phyloP scores from a whole-genome alignment of 2,113 vertebrate species.

The Glaucomys volans region DNA sequence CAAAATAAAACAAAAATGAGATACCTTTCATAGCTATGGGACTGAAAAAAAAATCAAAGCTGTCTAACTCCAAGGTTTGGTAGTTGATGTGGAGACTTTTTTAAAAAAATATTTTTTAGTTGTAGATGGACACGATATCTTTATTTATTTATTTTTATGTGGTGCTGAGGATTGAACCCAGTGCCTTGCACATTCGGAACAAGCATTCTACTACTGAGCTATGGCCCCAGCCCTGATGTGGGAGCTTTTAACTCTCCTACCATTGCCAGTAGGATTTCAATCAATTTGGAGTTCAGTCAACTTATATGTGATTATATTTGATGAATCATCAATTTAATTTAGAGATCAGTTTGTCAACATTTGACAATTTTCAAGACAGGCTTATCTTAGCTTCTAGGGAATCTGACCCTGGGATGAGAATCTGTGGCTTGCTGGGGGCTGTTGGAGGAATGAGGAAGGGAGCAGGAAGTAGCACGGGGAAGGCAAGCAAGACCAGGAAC shows the following conservation, averaged over 20 bases:
- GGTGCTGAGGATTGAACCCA: too few relatives aligned
- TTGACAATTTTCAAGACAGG: not conserved
- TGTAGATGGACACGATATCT: too few relatives aligned
- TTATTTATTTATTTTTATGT: too few relatives aligned
- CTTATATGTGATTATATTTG: not conserved
- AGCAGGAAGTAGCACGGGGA: not conserved
- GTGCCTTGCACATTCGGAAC: too few relatives aligned
- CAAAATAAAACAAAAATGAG: not conserved
- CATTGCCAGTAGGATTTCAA: accelerated
- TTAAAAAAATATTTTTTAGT: too few relatives aligned
- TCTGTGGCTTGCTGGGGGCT: not conserved
- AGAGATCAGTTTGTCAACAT: not conserved
- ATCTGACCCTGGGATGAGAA: not conserved
- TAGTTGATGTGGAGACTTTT: not conserved
- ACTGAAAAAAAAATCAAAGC: not conserved
- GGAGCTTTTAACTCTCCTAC: not conserved
- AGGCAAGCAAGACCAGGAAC: not conserved
- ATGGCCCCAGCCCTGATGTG: not conserved
- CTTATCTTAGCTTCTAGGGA: not conserved
- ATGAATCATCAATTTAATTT: not conserved
- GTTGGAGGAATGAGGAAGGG: not conserved
- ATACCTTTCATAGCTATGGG: not conserved
- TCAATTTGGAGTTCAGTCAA: not conserved
- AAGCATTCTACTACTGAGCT: too few relatives aligned
- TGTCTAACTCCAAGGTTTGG: not conserved